Percentiles rank a stretch among this genome's conserved stretches.
These are phyloP conservation scores for Sylvilagus floridanus DNA, from an alignment of 2,797 vertebrate genomes.

Conservation along the genomic window DNA sequence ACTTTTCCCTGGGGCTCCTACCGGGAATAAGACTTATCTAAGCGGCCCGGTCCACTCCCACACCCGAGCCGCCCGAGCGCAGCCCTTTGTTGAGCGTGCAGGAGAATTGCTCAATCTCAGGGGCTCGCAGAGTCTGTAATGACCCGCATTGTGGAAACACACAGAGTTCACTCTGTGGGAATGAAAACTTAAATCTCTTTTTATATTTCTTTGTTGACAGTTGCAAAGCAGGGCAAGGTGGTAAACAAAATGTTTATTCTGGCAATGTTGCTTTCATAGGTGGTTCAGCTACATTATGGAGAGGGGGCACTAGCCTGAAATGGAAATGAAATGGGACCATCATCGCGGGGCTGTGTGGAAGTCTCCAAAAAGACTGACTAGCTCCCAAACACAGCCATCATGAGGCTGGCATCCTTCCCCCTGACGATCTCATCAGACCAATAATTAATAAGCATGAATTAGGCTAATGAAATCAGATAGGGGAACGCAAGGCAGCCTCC, in stretches of 20 bases:
- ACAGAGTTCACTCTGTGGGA: constrained; percentile 79
- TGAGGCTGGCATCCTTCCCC: constrained; percentile 72
- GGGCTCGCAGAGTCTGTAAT: constrained; percentile 75
- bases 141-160: constrained; percentile 79
- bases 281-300: constrained; percentile 78
- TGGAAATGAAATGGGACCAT: constrained; percentile 64
- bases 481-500: constrained; percentile 74
- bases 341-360: background rate
- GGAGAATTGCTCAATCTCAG: constrained; percentile 82
- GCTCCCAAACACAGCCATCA: constrained; percentile 47
- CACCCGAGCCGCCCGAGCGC: background rate
- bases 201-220: constrained; percentile 80
- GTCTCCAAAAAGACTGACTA: constrained; percentile 50
- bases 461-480: constrained; percentile 81
- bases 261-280: background rate
- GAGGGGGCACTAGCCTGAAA: constrained; percentile 46
- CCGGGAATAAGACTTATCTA: constrained; percentile 85
- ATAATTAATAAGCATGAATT: constrained; percentile 81
- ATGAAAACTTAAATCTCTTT: constrained; percentile 81
- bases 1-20: constrained; percentile 85
- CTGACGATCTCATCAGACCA: constrained; percentile 79
- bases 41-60: constrained; percentile 83
- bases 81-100: constrained; percentile 75
- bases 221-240: constrained; percentile 18
- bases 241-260: constrained; percentile 85